Evolutionary conservation across 2,113 vertebrate genomes (phyloP), one percentile per base, ranked within the genome.

Genomic region (Mesocricetus auratus): DNA sequence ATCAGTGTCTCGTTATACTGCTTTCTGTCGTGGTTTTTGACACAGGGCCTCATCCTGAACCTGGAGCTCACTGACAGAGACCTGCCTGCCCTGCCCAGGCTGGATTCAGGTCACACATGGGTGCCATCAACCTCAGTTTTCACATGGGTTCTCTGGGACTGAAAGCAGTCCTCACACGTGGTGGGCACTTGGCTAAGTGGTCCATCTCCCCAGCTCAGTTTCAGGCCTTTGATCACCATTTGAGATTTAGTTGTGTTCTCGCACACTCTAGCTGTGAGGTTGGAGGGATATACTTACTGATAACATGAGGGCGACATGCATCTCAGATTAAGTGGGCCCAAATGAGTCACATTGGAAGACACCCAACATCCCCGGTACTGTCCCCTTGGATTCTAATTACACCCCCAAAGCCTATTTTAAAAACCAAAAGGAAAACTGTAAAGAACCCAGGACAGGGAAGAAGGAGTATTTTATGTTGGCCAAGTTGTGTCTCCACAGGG

Each of bases 301-400:
- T 4, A 5, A 4, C 12, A 17, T 15, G 56, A 42, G 19, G 85
- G 26, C 39, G 15, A n/a, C 47, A 5, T 6, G 36, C 0, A 2
- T 58, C 69, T 68, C 4, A 62, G 39, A 50, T 15, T 2, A 1
- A 1, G 0, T 1, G 47, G 39, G 33, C 89, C 68, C 1, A 45
- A 7, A 26, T 2, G 47, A 45, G 39, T n/a, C 16, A 12, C 0
- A 1, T 36, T 0, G 0, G 4, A 42, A 4, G 11, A 33, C 33
- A 36, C 11, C 16, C 1, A 36, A 62, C n/a, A 69, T 10, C 4
- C 10, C 77, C 45, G 1, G 16, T n/a, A 1, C 8, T 58, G 9
- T 64, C 58, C n/a, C 64, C 66, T 29, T 24, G 1, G 4, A 29
- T 31, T 7, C 45, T 31, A 45, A 73, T 13, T 3, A 1, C 19